Evolutionary conservation across 2,113 vertebrate genomes (phyloP).

Genomic region (Dendrocopos noguchii): DNA sequence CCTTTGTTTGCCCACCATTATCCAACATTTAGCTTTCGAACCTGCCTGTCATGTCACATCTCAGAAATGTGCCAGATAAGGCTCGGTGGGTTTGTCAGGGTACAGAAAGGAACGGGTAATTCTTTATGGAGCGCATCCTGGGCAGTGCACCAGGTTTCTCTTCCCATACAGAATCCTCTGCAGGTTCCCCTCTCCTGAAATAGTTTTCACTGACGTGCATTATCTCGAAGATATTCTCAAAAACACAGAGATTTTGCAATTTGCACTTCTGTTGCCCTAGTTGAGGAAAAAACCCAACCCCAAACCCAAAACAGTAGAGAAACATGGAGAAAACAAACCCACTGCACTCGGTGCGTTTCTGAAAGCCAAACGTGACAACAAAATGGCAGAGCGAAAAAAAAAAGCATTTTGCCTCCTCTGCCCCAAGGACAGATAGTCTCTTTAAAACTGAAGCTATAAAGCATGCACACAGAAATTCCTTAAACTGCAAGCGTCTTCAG

Average conservation of each 20-base stretch:
- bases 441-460: background rate
- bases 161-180: background rate
- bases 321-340: background rate
- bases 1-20: conserved; percentile 71
- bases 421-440: background rate
- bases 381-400: background rate
- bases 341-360: background rate
- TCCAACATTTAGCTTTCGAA: conserved; percentile 58
- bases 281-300: rapidly evolving
- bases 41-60: conserved; percentile 58
- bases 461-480: background rate
- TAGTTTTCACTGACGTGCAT: background rate
- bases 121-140: background rate
- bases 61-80: conserved; percentile 32
- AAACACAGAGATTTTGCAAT: background rate
- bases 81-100: background rate
- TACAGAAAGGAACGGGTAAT: background rate
- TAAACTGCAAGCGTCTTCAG: background rate
- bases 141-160: background rate
- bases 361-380: background rate
- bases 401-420: background rate
- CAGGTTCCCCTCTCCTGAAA: background rate
- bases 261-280: background rate
- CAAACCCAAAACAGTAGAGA: background rate
- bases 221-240: background rate